Conservation (phyloP, 2,888 invertebrate genomes). For the Pogonocherus hispidulus region DNA sequence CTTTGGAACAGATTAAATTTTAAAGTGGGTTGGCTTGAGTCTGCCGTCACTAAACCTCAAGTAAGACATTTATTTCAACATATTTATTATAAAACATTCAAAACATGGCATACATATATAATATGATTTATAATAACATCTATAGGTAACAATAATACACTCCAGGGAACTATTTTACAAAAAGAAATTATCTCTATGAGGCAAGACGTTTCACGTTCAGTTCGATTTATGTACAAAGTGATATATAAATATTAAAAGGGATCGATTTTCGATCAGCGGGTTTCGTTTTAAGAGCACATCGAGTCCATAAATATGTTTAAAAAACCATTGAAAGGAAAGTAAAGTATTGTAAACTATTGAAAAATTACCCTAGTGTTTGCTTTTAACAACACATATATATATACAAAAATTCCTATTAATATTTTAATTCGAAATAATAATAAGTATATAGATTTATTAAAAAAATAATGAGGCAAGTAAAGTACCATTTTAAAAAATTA, state of each 20-base stretch:
- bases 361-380: no score
- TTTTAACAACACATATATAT: no score
- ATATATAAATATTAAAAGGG: constrained; percentile 37
- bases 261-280: constrained; percentile 17
- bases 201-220: constrained; percentile 56
- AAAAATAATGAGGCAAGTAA: not conserved
- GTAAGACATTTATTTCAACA: constrained; percentile 51
- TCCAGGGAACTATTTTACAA: constrained; percentile 48
- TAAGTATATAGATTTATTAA: no score
- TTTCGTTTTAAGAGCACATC: constrained; percentile 33
- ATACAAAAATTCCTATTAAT: no score
- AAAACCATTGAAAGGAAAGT: no score
- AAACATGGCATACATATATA: constrained; percentile 54
- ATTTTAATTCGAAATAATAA: no score
- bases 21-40: no score
- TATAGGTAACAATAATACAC: constrained; percentile 56
- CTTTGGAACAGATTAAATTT: not conserved
- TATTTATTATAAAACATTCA: constrained; percentile 55
- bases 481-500: not conserved
- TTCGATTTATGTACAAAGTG: constrained; percentile 53
- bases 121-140: constrained; percentile 51
- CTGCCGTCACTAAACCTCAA: constrained; percentile 40
- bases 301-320: not conserved
- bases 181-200: constrained; percentile 54
- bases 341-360: no score